These are phyloP conservation scores for Melieria omissa DNA, from an alignment of 2,888 invertebrate species.

Conservation along the genomic window DNA sequence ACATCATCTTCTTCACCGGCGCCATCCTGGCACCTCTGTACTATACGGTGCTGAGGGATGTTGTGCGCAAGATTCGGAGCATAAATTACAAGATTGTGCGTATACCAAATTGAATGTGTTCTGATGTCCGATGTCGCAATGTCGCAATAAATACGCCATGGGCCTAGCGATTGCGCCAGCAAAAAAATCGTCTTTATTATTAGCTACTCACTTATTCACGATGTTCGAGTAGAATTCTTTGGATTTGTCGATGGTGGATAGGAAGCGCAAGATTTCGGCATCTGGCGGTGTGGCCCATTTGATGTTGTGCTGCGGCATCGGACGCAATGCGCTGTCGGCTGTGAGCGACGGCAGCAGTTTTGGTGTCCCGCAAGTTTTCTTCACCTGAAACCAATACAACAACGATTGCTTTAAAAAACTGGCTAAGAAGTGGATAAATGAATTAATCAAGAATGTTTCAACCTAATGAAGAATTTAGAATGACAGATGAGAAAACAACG, in stretches of 20 bases:
- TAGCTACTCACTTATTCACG: constrained; percentile 73
- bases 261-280: constrained; percentile 73
- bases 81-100: constrained; percentile 43
- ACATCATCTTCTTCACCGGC: constrained; percentile 52
- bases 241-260: constrained; percentile 75
- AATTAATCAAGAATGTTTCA: too few species aligned
- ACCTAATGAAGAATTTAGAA: too few species aligned
- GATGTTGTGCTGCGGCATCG: constrained; percentile 68
- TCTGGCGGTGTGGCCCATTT: constrained; percentile 74
- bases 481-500: too few species aligned
- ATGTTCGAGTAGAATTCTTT: constrained; percentile 86
- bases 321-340: constrained; percentile 58
- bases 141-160: constrained; percentile 13
- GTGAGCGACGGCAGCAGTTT: constrained; percentile 61
- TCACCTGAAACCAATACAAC: constrained; percentile 65
- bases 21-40: constrained; percentile 56
- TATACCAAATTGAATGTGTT: constrained; percentile 27
- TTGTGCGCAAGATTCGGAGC: constrained; percentile 45
- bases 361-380: constrained; percentile 69
- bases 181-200: not conserved
- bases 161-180: not conserved
- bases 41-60: constrained; percentile 51
- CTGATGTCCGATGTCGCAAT: constrained; percentile 1
- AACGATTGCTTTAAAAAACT: too few species aligned
- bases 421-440: too few species aligned